These are phyloP conservation scores for Saccostrea glomerata DNA, from an alignment of 1,140 invertebrate species.

Conservation along the genomic window DNA sequence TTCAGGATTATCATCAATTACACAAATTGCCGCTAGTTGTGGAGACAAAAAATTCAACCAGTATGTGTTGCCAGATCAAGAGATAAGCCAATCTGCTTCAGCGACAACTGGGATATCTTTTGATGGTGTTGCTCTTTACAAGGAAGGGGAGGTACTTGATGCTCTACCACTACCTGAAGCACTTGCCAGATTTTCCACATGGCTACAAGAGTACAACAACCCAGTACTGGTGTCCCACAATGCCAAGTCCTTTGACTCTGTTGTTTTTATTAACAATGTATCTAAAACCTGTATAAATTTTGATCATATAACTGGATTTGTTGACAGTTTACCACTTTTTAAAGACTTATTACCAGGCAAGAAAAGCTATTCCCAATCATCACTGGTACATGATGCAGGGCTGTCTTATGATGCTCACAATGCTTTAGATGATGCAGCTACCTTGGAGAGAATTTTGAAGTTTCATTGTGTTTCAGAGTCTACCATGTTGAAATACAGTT, in stretches of 20 bases:
- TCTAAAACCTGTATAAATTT: not conserved
- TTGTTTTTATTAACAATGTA: not conserved
- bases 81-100: conserved; percentile 9
- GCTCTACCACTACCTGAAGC: not conserved
- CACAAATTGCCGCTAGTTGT: conserved; percentile 38
- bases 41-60: not conserved
- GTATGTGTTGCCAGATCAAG: conserved; percentile 30
- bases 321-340: conserved; percentile 15
- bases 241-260: conserved; percentile 4
- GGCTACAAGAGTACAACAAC: no score
- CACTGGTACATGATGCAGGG: not conserved
- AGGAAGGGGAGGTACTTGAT: not conserved
- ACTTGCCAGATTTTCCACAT: no score
- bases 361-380: not conserved
- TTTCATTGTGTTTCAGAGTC: not conserved
- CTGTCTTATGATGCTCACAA: not conserved
- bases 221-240: conserved; percentile 1
- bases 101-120: conserved; percentile 27
- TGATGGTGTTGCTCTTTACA: not conserved
- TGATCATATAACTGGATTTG: conserved; percentile 14
- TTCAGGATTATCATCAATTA: not conserved
- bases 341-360: conserved; percentile 10
- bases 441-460: not conserved
- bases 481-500: conserved; percentile 2
- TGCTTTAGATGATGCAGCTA: conserved; percentile 1